These are phyloP conservation scores for Aphrocallistes beatrix DNA, from an alignment of 37 sponge, comb jelly and placozoan species.

Conservation along the genomic window DNA sequence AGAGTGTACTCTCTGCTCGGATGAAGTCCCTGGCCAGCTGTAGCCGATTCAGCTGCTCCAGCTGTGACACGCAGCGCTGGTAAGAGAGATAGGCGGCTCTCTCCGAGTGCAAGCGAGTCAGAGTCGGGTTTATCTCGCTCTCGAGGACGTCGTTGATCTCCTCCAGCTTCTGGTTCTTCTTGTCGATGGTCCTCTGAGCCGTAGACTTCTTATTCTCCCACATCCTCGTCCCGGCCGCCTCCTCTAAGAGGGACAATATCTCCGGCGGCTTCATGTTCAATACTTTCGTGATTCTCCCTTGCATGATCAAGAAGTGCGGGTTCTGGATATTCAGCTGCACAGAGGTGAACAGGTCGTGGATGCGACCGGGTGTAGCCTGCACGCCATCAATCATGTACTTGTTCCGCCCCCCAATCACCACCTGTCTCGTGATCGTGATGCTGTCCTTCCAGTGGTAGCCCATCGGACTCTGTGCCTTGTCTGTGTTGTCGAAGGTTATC, in stretches of 20 bases:
- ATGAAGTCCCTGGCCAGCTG: constrained; percentile 67
- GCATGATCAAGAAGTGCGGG: constrained; percentile 99
- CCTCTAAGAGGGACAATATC: constrained; percentile 95
- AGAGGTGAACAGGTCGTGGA: constrained; percentile 90
- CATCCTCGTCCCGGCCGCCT: constrained; percentile 95
- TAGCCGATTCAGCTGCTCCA: constrained; percentile 72
- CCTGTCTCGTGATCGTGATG: constrained; percentile 79
- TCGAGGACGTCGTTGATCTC: constrained; percentile 73
- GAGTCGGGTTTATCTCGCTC: background rate
- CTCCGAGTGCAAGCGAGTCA: constrained; percentile 41
- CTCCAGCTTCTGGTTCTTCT: constrained; percentile 85
- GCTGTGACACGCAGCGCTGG: constrained; percentile 71
- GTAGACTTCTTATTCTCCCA: constrained; percentile 90
- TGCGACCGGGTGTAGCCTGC: constrained; percentile 79
- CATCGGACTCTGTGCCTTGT: constrained; percentile 85
- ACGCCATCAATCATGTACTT: constrained; percentile 96
- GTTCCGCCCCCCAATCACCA: constrained; percentile 96
- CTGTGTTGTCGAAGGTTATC: constrained; percentile 89
- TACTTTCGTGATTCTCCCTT: constrained; percentile 71
- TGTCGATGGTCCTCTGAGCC: constrained; percentile 91
- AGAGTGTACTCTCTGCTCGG: constrained; percentile 46
- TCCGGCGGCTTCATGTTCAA: constrained; percentile 98
- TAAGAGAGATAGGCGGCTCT: constrained; percentile 90
- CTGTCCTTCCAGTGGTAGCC: constrained; percentile 88
- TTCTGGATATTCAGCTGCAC: constrained; percentile 97